These are phyloP conservation scores for Zaprionus kolodkinae DNA, from an alignment of 1,140 invertebrate genomes.

Conservation along the genomic window DNA sequence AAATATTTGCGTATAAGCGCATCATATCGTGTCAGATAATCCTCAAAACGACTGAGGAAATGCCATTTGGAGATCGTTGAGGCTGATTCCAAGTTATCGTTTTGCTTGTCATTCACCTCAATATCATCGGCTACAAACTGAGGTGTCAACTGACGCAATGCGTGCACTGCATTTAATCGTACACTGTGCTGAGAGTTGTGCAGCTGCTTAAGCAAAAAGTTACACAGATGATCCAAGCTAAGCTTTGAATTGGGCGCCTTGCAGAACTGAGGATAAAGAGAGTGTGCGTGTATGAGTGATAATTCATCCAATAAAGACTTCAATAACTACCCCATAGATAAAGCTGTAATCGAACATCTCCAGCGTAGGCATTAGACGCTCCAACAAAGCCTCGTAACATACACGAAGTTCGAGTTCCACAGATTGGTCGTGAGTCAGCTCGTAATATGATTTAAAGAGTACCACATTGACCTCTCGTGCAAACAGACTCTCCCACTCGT, in stretches of 20 bases:
- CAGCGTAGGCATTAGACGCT: conserved; percentile 52
- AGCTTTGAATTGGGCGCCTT: conserved; percentile 58
- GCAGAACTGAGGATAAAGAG: conserved; percentile 54
- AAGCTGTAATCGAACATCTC: conserved; percentile 68
- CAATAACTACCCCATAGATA: conserved; percentile 59
- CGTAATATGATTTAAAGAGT: conserved; percentile 85
- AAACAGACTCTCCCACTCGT: conserved; percentile 87
- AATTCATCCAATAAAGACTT: not conserved
- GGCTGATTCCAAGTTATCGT: conserved; percentile 46
- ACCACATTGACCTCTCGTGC: conserved; percentile 85
- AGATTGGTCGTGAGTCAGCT: conserved; percentile 48
- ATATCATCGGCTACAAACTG: conserved; percentile 76
- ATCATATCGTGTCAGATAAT: conserved; percentile 84
- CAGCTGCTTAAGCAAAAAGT: conserved; percentile 73
- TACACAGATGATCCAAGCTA: conserved; percentile 69
- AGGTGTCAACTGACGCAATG: conserved; percentile 61
- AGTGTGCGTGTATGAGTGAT: not conserved
- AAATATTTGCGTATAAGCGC: conserved; percentile 65
- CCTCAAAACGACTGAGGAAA: conserved; percentile 86
- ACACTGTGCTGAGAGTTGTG: conserved; percentile 58
- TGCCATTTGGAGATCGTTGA: conserved; percentile 63
- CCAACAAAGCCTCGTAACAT: conserved; percentile 54
- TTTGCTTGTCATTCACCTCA: conserved; percentile 64
- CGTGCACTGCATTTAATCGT: conserved; percentile 52
- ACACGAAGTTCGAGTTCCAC: conserved; percentile 49